Percentiles rank a stretch among this genome's conserved stretches.
Conservation (phyloP, 2,888 invertebrate species). For the Xanthostigma xanthostigma region DNA sequence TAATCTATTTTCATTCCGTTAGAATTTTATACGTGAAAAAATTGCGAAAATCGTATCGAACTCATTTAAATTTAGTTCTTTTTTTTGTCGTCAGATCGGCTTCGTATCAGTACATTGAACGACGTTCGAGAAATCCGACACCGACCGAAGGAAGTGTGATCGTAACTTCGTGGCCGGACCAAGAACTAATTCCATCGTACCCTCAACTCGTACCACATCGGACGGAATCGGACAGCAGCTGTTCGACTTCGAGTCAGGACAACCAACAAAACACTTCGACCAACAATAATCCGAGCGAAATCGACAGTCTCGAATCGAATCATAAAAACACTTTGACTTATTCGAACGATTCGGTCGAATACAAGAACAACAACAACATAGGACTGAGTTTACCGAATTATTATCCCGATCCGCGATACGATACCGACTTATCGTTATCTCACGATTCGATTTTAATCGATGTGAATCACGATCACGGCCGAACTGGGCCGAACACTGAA, state of each 20-base stretch:
- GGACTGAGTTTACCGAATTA: conserved; percentile 27
- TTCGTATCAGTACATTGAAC: neutral
- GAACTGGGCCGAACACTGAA: too few species aligned
- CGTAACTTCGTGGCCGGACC: neutral
- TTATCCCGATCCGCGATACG: conserved; percentile 30
- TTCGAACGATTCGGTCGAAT: conserved; percentile 30
- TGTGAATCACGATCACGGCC: too few species aligned
- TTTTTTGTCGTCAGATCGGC: neutral
- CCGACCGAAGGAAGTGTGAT: neutral
- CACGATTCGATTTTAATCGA: conserved; percentile 25
- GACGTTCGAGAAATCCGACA: neutral
- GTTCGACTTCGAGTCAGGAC: neutral
- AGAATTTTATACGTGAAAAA: too few species aligned
- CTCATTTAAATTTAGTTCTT: too few species aligned
- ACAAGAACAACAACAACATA: conserved; percentile 19
- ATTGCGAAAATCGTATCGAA: too few species aligned
- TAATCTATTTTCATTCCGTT: too few species aligned
- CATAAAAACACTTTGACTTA: conserved; percentile 30
- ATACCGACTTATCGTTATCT: conserved; percentile 32
- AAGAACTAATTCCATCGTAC: conserved; percentile 1
- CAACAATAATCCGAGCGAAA: conserved; percentile 38
- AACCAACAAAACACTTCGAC: conserved; percentile 29
- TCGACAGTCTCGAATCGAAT: conserved; percentile 42
- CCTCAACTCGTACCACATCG: conserved; percentile 1
- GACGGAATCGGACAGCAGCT: neutral